Evolutionary conservation across 2,888 invertebrate species (phyloP).

Genomic region (Drosophila prolongata): DNA sequence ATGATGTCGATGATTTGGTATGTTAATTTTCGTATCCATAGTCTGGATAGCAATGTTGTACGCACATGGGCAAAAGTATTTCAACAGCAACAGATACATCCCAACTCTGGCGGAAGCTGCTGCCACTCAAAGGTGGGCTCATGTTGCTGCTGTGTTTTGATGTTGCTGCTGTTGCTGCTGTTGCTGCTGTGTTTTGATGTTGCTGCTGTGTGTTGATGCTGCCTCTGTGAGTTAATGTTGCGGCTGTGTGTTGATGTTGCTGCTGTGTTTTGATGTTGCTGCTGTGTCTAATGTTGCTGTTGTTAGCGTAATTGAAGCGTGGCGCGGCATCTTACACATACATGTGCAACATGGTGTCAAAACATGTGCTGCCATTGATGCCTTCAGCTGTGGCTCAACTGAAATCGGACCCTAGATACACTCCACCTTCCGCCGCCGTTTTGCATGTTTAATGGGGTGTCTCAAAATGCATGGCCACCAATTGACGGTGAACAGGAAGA

Average conservation of each 20-base stretch:
- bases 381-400: constrained; percentile 22
- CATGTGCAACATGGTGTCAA: constrained; percentile 61
- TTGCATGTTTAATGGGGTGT: constrained; percentile 77
- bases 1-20: constrained; percentile 36
- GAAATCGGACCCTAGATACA: constrained; percentile 27
- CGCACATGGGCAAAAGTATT: constrained; percentile 41
- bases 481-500: constrained; percentile 69
- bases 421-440: constrained; percentile 30
- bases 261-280: constrained; percentile 4
- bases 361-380: constrained; percentile 45
- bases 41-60: constrained; percentile 12
- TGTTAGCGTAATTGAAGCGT: constrained; percentile 69
- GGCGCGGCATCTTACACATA: constrained; percentile 45
- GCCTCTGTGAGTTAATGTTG: not conserved
- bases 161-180: constrained; percentile 15
- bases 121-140: constrained; percentile 43
- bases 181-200: constrained; percentile 7
- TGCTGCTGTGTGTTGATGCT: not conserved
- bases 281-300: constrained; percentile 20
- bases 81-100: constrained; percentile 40
- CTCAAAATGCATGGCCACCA: constrained; percentile 66
- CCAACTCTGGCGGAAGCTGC: constrained; percentile 67
- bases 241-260: not conserved
- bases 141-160: constrained; percentile 9
- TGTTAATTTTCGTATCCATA: constrained; percentile 34